Conservation (phyloP, 2,113 vertebrate species). For the Ardeotis arabs region DNA sequence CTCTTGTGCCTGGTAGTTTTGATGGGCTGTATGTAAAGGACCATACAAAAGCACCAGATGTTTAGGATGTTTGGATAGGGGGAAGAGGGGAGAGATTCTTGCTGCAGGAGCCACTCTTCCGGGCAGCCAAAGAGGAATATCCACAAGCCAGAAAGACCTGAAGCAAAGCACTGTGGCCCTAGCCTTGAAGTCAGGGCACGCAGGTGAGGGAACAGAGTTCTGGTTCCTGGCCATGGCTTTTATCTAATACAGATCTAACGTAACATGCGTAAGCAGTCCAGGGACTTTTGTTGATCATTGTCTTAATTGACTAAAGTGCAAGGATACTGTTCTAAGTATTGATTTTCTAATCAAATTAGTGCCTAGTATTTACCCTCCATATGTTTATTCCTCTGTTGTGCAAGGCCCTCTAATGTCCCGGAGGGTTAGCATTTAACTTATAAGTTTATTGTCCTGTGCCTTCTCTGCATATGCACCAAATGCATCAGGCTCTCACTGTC, state of each 20-base stretch:
- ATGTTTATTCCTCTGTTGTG: slow-evolving; percentile 2
- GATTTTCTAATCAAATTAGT: slow-evolving; percentile 53
- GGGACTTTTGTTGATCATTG: background rate
- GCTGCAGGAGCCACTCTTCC: rapidly evolving
- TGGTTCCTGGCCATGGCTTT: background rate
- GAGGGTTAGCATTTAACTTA: background rate
- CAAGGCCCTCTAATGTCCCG: background rate
- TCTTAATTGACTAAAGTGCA: slow-evolving; percentile 42
- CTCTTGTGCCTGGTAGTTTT: background rate
- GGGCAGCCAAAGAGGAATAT: background rate
- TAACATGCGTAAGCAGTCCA: background rate
- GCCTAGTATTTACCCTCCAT: slow-evolving; percentile 1
- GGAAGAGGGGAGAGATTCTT: background rate
- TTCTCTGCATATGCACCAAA: background rate
- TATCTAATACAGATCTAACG: slow-evolving; percentile 3
- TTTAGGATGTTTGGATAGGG: rapidly evolving
- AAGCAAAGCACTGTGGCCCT: background rate
- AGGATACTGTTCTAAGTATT: slow-evolving; percentile 21
- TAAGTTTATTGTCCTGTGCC: background rate
- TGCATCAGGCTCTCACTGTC: background rate
- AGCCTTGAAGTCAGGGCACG: background rate
- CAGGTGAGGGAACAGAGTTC: background rate
- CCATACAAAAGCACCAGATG: background rate
- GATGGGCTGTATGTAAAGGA: background rate
- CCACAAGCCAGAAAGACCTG: background rate